phyloP scores from a whole-genome alignment of 2,888 invertebrate genomes.

The Drosophila fulvimacula region DNA sequence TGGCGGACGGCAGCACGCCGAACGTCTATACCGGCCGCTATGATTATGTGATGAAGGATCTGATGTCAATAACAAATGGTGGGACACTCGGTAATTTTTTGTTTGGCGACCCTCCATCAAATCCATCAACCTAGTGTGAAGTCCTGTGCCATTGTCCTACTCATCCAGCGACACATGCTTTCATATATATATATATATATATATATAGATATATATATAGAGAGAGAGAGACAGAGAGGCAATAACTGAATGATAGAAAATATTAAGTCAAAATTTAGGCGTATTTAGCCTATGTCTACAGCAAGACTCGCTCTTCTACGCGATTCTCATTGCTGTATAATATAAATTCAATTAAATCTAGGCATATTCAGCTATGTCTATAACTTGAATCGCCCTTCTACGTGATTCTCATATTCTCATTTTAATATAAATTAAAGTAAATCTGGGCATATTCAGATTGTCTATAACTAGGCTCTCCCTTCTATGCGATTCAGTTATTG shows the following conservation, averaged over 20 bases:
- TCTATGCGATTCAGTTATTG: not conserved
- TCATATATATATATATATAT: not conserved
- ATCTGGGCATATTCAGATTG: too few species aligned
- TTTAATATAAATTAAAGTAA: too few species aligned
- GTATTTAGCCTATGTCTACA: not conserved
- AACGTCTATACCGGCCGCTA: slow-evolving; percentile 83
- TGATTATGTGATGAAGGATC: slow-evolving; percentile 84
- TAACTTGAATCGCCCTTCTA: not conserved
- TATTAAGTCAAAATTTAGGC: not conserved
- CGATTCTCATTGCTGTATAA: too few species aligned
- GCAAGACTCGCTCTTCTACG: not conserved
- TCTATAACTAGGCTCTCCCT: not conserved
- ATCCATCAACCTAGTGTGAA: slow-evolving; percentile 9
- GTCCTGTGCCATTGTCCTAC: slow-evolving; percentile 14
- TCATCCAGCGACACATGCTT: slow-evolving; percentile 11
- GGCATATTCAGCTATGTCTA: not conserved
- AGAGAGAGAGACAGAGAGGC: too few species aligned
- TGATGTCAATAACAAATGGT: slow-evolving; percentile 84
- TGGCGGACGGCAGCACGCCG: slow-evolving; percentile 70
- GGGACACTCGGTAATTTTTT: slow-evolving; percentile 81
- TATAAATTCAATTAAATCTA: too few species aligned
- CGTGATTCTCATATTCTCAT: not conserved
- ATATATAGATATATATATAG: not conserved
- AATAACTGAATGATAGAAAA: not conserved
- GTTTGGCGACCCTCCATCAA: slow-evolving; percentile 18